Evolutionary conservation across 2,797 vertebrate genomes (phyloP).

Genomic region (Iguana delicatissima): DNA sequence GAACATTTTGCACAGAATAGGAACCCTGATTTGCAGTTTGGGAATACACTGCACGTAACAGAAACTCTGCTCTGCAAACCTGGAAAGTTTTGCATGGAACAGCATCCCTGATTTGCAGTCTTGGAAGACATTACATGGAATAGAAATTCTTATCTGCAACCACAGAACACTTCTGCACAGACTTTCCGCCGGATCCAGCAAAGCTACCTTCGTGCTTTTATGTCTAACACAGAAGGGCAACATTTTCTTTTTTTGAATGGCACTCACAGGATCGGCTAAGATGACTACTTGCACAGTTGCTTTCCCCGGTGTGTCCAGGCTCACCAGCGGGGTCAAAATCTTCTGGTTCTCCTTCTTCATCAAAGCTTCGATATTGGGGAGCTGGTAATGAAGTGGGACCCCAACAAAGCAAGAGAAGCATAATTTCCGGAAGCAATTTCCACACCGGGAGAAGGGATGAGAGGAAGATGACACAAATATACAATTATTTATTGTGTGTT

Average conservation of each 20-base stretch:
- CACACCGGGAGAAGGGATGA: background rate
- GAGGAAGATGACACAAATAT: background rate
- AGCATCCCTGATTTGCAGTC: too few species aligned
- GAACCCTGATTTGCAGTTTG: too few species aligned
- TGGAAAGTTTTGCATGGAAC: too few species aligned
- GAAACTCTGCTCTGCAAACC: too few species aligned
- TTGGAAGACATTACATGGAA: background rate
- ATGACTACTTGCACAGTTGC: slow-evolving; percentile 97
- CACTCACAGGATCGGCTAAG: slow-evolving; percentile 94
- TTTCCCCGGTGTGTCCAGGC: slow-evolving; percentile 96
- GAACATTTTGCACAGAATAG: too few species aligned
- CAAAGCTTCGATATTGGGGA: slow-evolving; percentile 87
- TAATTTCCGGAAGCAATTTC: background rate
- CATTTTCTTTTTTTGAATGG: accelerated
- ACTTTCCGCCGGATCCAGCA: background rate
- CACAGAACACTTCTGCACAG: background rate
- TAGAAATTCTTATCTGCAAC: background rate
- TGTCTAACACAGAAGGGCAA: accelerated
- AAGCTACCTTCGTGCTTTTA: background rate
- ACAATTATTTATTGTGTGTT: background rate
- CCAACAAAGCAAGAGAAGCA: accelerated
- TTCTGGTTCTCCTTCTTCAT: slow-evolving; percentile 92
- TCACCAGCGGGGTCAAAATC: slow-evolving; percentile 93
- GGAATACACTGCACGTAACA: too few species aligned
- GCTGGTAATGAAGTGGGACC: slow-evolving; percentile 74